phyloP scores from a whole-genome alignment of 1,140 invertebrate species.

The Bombus breviceps region DNA sequence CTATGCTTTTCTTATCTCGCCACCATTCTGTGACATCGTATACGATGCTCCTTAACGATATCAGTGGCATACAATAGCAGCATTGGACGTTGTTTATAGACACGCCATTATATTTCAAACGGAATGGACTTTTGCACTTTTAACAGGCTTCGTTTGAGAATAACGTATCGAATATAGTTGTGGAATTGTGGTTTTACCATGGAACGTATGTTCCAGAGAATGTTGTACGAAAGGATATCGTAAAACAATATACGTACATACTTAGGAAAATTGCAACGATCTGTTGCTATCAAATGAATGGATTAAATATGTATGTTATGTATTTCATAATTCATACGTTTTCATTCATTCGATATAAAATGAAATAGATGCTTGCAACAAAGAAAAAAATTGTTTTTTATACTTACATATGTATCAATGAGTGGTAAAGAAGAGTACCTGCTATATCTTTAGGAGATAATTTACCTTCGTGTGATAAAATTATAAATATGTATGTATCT shows the following conservation, averaged over 20 bases:
- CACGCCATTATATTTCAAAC: slow-evolving; percentile 12
- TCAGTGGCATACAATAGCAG: slow-evolving; percentile 5
- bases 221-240: neutral
- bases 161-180: neutral
- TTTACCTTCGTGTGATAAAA: neutral
- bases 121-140: slow-evolving; percentile 8
- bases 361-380: neutral
- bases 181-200: neutral
- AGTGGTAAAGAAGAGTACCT: neutral
- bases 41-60: slow-evolving; percentile 34
- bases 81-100: slow-evolving; percentile 19
- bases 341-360: neutral
- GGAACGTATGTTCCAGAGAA: no score
- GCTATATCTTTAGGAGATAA: neutral
- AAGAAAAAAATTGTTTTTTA: neutral
- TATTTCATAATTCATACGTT: neutral
- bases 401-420: neutral
- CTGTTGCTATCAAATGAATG: neutral
- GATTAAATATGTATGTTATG: neutral
- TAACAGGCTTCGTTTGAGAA: neutral
- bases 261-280: neutral
- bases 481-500: neutral
- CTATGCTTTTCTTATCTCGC: slow-evolving; percentile 20
- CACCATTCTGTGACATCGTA: slow-evolving; percentile 22
- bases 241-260: neutral